Evolutionary conservation across 2,888 invertebrate genomes (phyloP).

Genomic region (Rotaria sp.): DNA sequence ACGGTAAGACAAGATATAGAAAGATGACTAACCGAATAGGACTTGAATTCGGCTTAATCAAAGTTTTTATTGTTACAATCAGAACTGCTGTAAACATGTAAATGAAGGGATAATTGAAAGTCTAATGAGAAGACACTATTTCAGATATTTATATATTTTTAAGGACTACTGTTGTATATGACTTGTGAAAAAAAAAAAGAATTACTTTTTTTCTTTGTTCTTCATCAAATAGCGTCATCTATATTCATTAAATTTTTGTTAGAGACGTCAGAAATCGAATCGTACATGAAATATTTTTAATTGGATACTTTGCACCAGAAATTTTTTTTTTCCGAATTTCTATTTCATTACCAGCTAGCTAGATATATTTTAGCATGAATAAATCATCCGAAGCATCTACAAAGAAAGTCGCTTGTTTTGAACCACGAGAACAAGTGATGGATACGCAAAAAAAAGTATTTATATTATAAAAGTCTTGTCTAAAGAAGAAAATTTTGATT

Average conservation of each 20-base stretch:
- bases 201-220: too few relatives aligned
- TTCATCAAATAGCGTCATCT: neutral
- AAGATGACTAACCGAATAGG: too few relatives aligned
- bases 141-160: too few relatives aligned
- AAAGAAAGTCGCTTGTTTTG: neutral
- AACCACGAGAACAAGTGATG: neutral
- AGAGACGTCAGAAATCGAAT: neutral
- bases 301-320: neutral
- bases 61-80: too few relatives aligned
- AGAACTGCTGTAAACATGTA: too few relatives aligned
- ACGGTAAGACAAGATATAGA: too few relatives aligned
- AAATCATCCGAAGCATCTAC: neutral
- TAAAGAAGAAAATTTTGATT: neutral
- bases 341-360: rapidly evolving
- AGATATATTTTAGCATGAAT: neutral
- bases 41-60: too few relatives aligned
- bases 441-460: neutral
- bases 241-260: neutral
- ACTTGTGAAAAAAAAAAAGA: too few relatives aligned
- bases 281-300: neutral
- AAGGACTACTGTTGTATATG: too few relatives aligned
- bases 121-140: too few relatives aligned
- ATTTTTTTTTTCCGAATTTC: neutral
- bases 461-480: neutral
- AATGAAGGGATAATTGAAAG: too few relatives aligned